phyloP scores from a whole-genome alignment of 2,797 vertebrate species.

The Nannoperca obscura region DNA sequence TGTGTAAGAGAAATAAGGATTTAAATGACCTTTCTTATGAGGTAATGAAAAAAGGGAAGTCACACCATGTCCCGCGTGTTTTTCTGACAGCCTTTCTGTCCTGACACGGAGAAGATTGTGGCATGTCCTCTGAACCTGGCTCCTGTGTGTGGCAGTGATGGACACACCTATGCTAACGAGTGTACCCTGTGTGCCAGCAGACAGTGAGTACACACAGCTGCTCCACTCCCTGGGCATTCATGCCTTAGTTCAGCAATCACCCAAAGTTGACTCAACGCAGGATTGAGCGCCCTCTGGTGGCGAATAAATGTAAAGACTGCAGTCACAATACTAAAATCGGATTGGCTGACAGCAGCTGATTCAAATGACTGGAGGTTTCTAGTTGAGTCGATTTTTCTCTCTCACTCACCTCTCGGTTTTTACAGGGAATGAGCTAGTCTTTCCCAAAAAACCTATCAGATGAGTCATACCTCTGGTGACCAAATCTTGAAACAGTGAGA shows the following conservation, averaged over 20 bases:
- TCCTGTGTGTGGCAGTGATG: slow-evolving; percentile 88
- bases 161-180: slow-evolving; percentile 83
- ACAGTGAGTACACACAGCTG: slow-evolving; percentile 77
- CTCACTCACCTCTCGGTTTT: neutral
- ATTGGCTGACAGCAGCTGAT: slow-evolving; percentile 3
- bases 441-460: neutral
- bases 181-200: slow-evolving; percentile 80
- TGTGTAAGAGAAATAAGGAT: neutral
- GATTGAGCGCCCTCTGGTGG: slow-evolving; percentile 23
- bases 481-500: neutral
- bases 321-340: neutral
- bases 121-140: slow-evolving; percentile 83
- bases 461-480: neutral
- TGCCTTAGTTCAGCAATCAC: neutral
- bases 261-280: neutral
- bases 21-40: neutral
- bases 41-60: neutral
- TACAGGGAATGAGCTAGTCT: neutral
- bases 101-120: slow-evolving; percentile 36
- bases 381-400: neutral
- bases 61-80: neutral
- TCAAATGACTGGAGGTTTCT: neutral
- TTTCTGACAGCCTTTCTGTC: slow-evolving; percentile 75
- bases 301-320: neutral
- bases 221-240: slow-evolving; percentile 1